A percentile compares a stretch with the other conserved stretches of the same genome.
Conservation (phyloP, 2,113 vertebrate species). For the Oostethus manadensis region DNA sequence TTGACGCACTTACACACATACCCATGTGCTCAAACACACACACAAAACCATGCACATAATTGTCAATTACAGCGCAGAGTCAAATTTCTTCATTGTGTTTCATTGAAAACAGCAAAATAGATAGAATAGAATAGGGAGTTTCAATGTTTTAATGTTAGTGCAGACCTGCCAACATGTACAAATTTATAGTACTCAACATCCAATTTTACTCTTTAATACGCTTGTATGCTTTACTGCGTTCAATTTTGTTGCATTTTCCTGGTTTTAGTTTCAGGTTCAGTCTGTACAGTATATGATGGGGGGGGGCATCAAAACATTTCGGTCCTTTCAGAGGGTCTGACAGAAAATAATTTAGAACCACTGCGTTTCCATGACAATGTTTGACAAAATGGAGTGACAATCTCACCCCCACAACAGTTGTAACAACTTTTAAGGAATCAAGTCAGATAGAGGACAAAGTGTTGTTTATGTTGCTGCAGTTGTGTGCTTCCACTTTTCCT, state of each 20-base stretch:
- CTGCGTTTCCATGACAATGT: neutral
- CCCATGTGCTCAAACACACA: conserved; percentile 19
- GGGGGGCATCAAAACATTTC: too few species aligned
- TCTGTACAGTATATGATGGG: too few species aligned
- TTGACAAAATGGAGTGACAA: conserved; percentile 2
- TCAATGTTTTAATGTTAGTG: too few species aligned
- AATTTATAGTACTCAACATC: too few species aligned
- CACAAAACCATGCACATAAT: neutral
- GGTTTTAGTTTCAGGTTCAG: too few species aligned
- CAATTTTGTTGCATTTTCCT: too few species aligned
- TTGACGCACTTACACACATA: neutral
- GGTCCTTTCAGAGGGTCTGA: too few species aligned
- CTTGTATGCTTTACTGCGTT: too few species aligned
- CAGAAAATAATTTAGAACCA: too few species aligned
- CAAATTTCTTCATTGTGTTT: conserved; percentile 2
- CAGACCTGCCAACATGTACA: too few species aligned
- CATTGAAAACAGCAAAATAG: neutral
- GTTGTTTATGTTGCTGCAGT: conserved; percentile 27
- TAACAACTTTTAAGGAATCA: conserved; percentile 36
- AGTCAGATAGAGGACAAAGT: conserved; percentile 16
- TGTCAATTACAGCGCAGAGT: conserved; percentile 35
- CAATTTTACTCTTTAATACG: too few species aligned
- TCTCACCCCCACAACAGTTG: conserved; percentile 25
- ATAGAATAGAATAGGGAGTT: too few species aligned
- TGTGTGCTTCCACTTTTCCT: conserved; percentile 1